Base-by-base conservation (phyloP, 2,888 invertebrate species). In the Lysandra coridon region DNA sequence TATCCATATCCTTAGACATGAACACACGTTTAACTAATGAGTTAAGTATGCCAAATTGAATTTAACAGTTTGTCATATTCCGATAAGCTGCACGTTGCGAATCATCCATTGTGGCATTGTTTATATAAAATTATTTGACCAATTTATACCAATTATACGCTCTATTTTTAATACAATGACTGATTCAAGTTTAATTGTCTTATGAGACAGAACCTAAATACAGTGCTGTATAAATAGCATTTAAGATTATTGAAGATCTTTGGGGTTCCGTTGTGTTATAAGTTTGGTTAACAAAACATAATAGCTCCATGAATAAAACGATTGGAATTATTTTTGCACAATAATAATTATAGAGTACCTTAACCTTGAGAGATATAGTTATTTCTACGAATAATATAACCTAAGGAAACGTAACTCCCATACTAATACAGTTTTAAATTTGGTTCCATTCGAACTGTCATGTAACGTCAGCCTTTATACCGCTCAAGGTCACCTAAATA, bases 111-210 rank as follows among this genome's bases (percentile, higher is more conserved):
- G 30, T 64, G 5, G 69, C 69, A 69, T 69, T 69, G 69, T 69
- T 69, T 69, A 4, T 14, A 69, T 33, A 23, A 23, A 23, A 23
- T 23, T 23, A 69, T 69, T 69, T 69, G 33, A 69, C 33, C 69
- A 69, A 69, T 69, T 69, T 69, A 69, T 33, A 37, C 14, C 69
- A 69, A 69, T 69, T 69, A 69, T 37, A 69, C 33, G 69, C 69
- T 69, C 69, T 69, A 69, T 69, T 69, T 37, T 33, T 69, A 69
- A 69, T 69, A 69, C 69, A 69, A 14, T 69, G 69, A 69, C 33
- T 69, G 37, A 69, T 33, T 69, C 33, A 69, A 33, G 33, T 69
- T 69, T 69, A 69, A 69, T 33, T 69, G 69, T 69, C 69, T 17
- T 14, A 69, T 14, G 69, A 69, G 69, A 69, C 33, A 14, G 33